Base-by-base conservation (phyloP, 2,888 invertebrate genomes). In the Diarsia dahlii region DNA sequence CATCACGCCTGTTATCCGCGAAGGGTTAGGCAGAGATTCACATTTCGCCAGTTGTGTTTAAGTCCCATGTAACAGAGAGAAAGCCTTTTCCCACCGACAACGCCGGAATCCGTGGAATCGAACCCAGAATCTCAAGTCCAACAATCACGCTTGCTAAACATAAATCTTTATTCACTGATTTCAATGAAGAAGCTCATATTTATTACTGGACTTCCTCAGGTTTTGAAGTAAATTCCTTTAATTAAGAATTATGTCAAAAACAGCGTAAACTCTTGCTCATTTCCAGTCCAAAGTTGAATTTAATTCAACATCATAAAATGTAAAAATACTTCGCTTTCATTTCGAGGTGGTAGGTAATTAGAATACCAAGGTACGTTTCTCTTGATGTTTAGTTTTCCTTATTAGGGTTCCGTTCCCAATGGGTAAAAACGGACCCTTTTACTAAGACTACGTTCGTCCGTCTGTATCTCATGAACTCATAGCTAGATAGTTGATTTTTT, bases 331-430 rank as follows among this genome's bases (percentile, higher is more conserved):
- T 60, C 46, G n/a, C 64, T 65, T 45, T 45, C 67, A 60, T 60
- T 76, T 71, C 52, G 23, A 80, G 84, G 84, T 80, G 80, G 79
- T 84, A 80, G 80, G 79, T 84, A 80, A 84, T 84, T 72, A 84
- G 64, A 79, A 84, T 72, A 58, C 67, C 84, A 34, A 45, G 67
- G 67, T 84, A 68, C 56, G 39, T 28, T 74, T 68, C 66, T 68
- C 79, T 34, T 64, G 6, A 28, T 62, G 54, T 78, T 64, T 20
- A 39, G 39, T 80, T 23, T 23, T 69, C 15, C 15, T 48, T 39
- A 39, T 50, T 64, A 48, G 48, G 48, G 15, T 48, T 48, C 48
- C 48, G 48, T 13, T 13, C 15, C 15, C 3, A 12, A 48, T 13
- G 15, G 6, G 12, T 2, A 48, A 48, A 48, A 48, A 48, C 13